A percentile compares a stretch with the other conserved stretches of the same genome.
Conservation (phyloP, 2,113 vertebrate species). For the Melanocharis versteri region DNA sequence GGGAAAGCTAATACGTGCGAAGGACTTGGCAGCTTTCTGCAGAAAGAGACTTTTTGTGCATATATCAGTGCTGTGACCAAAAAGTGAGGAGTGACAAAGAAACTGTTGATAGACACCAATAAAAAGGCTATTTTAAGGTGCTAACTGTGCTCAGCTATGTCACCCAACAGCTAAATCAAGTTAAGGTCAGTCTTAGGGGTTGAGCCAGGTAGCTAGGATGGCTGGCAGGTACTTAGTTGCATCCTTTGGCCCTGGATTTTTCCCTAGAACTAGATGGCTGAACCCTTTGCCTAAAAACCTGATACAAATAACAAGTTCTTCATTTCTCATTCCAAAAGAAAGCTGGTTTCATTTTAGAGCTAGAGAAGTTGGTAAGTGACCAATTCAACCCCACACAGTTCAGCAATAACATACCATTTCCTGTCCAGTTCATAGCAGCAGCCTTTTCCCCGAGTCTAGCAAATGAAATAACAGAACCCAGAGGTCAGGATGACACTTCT, state of each 20-base stretch:
- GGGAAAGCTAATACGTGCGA: rapidly evolving
- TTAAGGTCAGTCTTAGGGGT: not conserved
- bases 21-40: not conserved
- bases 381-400: not conserved
- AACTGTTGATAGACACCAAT: not conserved
- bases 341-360: not conserved
- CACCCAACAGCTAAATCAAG: not conserved
- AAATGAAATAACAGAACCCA: not conserved
- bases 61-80: not conserved
- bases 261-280: not conserved
- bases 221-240: not conserved
- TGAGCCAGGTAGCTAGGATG: not conserved
- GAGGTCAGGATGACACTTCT: not conserved
- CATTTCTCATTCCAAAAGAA: rapidly evolving
- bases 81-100: not conserved
- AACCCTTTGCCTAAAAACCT: not conserved
- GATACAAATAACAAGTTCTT: not conserved
- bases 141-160: not conserved
- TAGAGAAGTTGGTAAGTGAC: not conserved
- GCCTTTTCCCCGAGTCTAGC: not conserved
- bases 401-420: not conserved
- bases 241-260: not conserved
- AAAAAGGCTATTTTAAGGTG: not conserved
- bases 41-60: not conserved
- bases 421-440: not conserved